Percentiles rank a stretch among this genome's conserved stretches.
phyloP scores from a whole-genome alignment of 2,888 invertebrate genomes.

The Tholera decimalis region DNA sequence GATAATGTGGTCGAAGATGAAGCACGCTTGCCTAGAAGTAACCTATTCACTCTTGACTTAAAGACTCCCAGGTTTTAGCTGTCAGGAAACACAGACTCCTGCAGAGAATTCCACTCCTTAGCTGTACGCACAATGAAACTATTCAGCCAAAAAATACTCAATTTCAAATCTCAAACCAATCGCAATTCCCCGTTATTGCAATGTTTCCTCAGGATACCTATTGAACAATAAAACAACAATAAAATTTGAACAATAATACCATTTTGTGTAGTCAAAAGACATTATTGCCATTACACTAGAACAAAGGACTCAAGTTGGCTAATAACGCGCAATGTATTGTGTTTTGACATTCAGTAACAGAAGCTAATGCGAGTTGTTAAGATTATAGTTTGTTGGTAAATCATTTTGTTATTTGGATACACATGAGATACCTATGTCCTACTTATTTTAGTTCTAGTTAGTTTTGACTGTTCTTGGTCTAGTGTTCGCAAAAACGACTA shows the following conservation, averaged over 20 bases:
- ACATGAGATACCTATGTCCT: no score
- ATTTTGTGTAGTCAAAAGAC: constrained; percentile 46
- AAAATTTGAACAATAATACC: constrained; percentile 55
- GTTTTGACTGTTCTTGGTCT: no score
- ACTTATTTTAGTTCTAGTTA: no score
- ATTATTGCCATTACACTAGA: constrained; percentile 40
- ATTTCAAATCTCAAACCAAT: neutral
- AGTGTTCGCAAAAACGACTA: no score
- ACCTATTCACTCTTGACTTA: no score
- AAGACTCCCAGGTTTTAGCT: no score
- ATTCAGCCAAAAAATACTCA: neutral
- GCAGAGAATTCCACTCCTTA: no score
- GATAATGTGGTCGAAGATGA: no score
- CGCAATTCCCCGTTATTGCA: neutral
- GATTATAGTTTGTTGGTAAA: constrained; percentile 17
- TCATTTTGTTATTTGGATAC: constrained; percentile 17
- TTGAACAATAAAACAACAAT: constrained; percentile 52
- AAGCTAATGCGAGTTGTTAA: constrained; percentile 21
- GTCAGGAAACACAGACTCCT: no score
- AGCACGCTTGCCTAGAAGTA: no score
- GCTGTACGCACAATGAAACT: no score
- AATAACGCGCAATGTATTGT: constrained; percentile 43
- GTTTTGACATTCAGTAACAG: constrained; percentile 29
- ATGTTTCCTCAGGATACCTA: constrained; percentile 39
- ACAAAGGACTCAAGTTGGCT: constrained; percentile 59